Base-by-base conservation (phyloP, 2,888 invertebrate species). In the Melinopterus prodromus region DNA sequence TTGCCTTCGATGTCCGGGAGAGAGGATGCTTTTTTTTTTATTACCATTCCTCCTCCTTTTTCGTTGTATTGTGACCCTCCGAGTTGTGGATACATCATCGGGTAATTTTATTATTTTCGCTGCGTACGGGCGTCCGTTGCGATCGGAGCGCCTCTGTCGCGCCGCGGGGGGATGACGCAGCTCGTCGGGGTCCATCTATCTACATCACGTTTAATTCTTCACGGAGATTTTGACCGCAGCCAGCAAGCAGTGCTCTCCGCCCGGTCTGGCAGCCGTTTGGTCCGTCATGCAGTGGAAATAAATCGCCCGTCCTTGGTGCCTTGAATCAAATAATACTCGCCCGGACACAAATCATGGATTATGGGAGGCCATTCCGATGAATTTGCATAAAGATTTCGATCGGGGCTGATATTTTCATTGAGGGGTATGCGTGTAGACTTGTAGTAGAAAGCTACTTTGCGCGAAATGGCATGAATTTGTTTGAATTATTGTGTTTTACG, bases 321-420 rank as follows among this genome's bases (percentile, higher is more conserved):
- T 77, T 78, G 80, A 80, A 80, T 78, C 78, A 81, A 80, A 78
- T 79, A 80, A 82, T 80, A 83, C 81, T 82, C 82, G 77, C 36
- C 36, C 71, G 16, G 36, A 74, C 81, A 80, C 80, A 80, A 82
- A 82, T 82, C 82, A 82, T 79, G 78, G 78, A 82, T 82, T 80
- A 82, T 79, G 80, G 80, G 79, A 80, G 53, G 35, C 16, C 80
- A 77, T 80, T 81, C 74, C 78, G 77, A 79, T 53, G 77, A 80
- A 84, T 84, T 84, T 84, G 81, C 84, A 84, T 84, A 84, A 82
- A 84, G 84, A 84, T 84, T 82, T 78, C 78, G 82, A 84, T 84
- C 84, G 78, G 78, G 71, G 76, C 5, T 53, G 53, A 53, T 53
- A 53, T 12, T 53, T 53, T 53, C 5, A 53, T 53, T 53, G 53